A percentile compares a stretch with the other conserved stretches of the same genome.
Evolutionary conservation across 2,797 vertebrate species (phyloP).

Genomic region (Morelia viridis): DNA sequence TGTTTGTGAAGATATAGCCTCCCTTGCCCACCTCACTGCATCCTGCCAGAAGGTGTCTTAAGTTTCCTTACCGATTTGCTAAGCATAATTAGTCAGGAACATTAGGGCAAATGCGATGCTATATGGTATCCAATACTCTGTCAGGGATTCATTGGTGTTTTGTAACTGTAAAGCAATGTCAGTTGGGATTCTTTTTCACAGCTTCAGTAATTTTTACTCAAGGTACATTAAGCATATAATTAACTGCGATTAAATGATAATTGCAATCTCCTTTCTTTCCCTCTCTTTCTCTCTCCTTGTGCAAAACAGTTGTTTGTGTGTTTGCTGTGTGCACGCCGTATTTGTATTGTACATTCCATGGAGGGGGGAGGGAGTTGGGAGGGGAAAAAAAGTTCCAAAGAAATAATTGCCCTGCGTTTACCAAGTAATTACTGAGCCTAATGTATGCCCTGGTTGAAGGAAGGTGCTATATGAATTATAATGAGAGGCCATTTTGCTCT

Average conservation of each 20-base stretch:
- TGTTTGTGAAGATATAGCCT: neutral
- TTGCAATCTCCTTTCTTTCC: constrained; percentile 45
- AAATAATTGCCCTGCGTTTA: constrained; percentile 55
- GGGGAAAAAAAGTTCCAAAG: constrained; percentile 48
- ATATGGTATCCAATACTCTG: neutral
- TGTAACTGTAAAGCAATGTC: constrained; percentile 34
- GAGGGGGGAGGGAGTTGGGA: constrained; percentile 12
- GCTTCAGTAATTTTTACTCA: constrained; percentile 59
- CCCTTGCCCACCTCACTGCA: neutral
- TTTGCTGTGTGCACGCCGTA: constrained; percentile 32
- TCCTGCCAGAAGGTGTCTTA: neutral
- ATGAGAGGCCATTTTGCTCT: constrained; percentile 8
- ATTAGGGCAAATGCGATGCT: neutral
- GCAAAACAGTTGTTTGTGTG: constrained; percentile 63
- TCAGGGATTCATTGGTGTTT: constrained; percentile 33
- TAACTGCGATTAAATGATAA: constrained; percentile 67
- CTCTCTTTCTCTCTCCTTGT: constrained; percentile 24
- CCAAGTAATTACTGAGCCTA: constrained; percentile 41
- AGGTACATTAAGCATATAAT: constrained; percentile 69
- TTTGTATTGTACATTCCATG: constrained; percentile 55
- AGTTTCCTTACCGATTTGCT: neutral
- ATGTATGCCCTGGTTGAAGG: constrained; percentile 6
- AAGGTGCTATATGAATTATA: constrained; percentile 12
- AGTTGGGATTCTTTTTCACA: constrained; percentile 41
- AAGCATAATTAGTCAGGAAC: neutral